A percentile compares a stretch with the other conserved stretches of the same genome.
Evolutionary conservation across 2,888 invertebrate species (phyloP).

Genomic region (Tryphoninae sp.): DNA sequence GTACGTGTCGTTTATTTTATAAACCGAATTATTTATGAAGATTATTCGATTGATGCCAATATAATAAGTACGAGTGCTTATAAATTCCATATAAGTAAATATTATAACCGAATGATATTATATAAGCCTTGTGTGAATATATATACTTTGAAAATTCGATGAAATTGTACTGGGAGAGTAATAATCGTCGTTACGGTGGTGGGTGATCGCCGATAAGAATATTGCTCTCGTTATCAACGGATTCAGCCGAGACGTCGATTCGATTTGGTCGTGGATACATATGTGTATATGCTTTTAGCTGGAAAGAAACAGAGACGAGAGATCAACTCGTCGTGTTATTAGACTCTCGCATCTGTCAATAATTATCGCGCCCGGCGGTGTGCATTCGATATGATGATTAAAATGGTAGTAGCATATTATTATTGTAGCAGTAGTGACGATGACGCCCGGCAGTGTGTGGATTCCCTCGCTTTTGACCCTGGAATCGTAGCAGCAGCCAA

Average conservation of each 20-base stretch:
- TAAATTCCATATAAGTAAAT: too few relatives aligned
- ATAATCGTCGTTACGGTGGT: conserved; percentile 31
- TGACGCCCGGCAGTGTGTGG: conserved; percentile 15
- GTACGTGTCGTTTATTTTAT: too few relatives aligned
- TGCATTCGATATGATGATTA: neutral
- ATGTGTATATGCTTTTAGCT: neutral
- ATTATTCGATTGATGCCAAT: too few relatives aligned
- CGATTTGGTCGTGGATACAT: conserved; percentile 44
- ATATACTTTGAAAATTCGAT: conserved; percentile 8
- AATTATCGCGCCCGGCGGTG: conserved; percentile 50
- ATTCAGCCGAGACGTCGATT: conserved; percentile 47
- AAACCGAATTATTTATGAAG: too few relatives aligned
- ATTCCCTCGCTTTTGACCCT: neutral
- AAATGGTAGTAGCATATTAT: conserved; percentile 2
- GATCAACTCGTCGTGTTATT: conserved; percentile 38
- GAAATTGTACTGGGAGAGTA: conserved; percentile 33
- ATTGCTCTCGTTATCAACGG: conserved; percentile 43
- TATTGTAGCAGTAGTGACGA: neutral
- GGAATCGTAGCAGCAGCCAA: neutral
- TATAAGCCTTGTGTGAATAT: neutral
- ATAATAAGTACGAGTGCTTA: too few relatives aligned
- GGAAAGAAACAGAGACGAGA: neutral
- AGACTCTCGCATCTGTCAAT: conserved; percentile 59
- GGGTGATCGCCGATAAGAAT: conserved; percentile 36
- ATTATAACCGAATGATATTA: too few relatives aligned